phyloP scores from a whole-genome alignment of 2,113 vertebrate species.

The Numenius arquata region DNA sequence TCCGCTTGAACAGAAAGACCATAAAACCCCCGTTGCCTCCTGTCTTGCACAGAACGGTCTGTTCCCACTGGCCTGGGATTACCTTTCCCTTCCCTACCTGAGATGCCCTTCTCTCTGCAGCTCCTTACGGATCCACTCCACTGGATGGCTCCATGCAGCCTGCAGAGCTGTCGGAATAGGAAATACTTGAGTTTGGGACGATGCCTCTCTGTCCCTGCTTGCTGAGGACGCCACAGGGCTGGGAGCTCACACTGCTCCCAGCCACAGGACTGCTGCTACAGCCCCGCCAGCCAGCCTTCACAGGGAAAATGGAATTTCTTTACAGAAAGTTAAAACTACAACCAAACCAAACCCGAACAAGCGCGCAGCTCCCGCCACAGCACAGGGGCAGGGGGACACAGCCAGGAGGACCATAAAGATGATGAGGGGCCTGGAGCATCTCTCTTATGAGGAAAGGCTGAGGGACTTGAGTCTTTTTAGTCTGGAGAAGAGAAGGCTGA shows the following conservation, averaged over 20 bases:
- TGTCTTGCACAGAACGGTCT: not conserved
- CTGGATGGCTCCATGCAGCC: slow-evolving; percentile 14
- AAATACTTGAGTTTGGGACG: accelerated
- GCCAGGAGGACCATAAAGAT: not conserved
- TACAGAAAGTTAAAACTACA: not conserved
- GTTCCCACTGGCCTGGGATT: not conserved
- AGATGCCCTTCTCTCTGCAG: not conserved
- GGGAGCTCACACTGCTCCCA: not conserved
- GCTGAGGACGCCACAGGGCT: accelerated
- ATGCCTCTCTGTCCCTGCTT: not conserved
- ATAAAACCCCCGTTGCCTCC: not conserved
- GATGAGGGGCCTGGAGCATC: too few species aligned
- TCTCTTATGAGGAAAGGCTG: too few species aligned
- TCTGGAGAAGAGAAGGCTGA: too few species aligned
- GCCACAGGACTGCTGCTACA: not conserved
- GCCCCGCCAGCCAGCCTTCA: not conserved
- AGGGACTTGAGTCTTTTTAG: too few species aligned
- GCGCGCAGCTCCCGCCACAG: accelerated
- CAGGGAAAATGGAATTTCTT: not conserved
- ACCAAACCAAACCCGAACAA: accelerated
- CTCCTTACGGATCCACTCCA: not conserved
- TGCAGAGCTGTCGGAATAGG: not conserved
- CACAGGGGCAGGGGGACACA: accelerated
- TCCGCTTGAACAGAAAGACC: not conserved
- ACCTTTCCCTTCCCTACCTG: not conserved